Conservation (phyloP, 2,888 invertebrate genomes). For the Idaea dimidiata region DNA sequence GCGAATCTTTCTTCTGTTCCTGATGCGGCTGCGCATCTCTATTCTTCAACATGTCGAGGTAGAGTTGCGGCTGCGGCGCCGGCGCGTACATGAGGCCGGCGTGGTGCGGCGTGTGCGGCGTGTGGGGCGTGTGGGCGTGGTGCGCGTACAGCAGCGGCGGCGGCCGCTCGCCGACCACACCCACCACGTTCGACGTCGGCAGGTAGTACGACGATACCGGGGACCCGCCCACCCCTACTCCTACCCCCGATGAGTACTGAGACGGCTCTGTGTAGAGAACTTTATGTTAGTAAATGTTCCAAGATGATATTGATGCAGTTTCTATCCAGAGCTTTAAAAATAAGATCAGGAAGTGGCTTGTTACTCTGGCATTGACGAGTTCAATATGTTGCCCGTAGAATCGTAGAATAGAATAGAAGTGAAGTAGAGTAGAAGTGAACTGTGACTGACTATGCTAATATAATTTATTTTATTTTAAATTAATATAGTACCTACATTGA, state of each 20-base stretch:
- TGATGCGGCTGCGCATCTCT: conserved; percentile 63
- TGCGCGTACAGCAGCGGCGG: conserved; percentile 70
- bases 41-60: conserved; percentile 70
- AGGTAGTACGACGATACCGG: conserved; percentile 66
- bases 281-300: too few species aligned
- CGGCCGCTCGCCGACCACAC: conserved; percentile 63
- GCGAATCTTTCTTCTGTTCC: conserved; percentile 63
- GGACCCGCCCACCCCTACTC: conserved; percentile 55
- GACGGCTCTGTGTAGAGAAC: conserved; percentile 34
- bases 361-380: too few species aligned
- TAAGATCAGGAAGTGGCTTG: too few species aligned
- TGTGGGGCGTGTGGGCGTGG: conserved; percentile 65
- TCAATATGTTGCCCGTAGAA: too few species aligned
- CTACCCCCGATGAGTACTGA: conserved; percentile 47
- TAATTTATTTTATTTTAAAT: too few species aligned
- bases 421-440: too few species aligned
- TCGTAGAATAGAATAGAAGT: too few species aligned
- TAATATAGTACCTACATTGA: too few species aligned
- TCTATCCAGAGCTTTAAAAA: too few species aligned
- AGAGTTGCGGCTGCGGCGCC: conserved; percentile 63
- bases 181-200: conserved; percentile 66
- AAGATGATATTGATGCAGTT: too few species aligned
- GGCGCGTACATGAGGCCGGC: conserved; percentile 64
- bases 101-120: conserved; percentile 61
- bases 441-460: too few species aligned